Evolutionary conservation across 2,113 vertebrate genomes (phyloP), one percentile per base, ranked within the genome.

Genomic region (Pagrus major): DNA sequence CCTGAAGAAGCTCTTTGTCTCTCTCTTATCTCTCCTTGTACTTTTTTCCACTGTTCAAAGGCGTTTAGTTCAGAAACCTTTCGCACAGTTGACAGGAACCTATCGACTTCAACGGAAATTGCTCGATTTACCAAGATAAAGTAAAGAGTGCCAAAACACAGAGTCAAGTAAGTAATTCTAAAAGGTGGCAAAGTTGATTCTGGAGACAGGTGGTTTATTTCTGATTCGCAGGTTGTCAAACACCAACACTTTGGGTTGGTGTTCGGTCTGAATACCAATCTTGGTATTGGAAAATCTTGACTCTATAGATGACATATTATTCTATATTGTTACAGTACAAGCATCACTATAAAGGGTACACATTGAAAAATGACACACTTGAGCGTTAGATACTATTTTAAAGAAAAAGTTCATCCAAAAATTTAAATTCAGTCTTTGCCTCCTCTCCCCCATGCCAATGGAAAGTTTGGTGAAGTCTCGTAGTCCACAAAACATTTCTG

Each of bases 51-150:
- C 54, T 18, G 42, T 20, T 33, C 20, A 9, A 70, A 44, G 18
- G 12, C n/a, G 3, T 33, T 14, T 58, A n/a, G 27, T 18, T 64
- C 25, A 42, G 5, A 66, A 65, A 66, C 20, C 72, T 76, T 65
- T 18, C 25, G 9, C 29, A 37, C 55, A 47, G 42, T 27, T 55
- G 20, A 65, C 52, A 58, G 39, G 37, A 58, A 58, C 11, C 15
- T 15, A 27, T 65, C 2, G 1, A 42, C 52, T 74, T 41, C 23
- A 20, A 25, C 47, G 42, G 35, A 54, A 42, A 74, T 54, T 41
- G 18, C 18, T 64, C 33, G n/a, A 4, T n/a, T 23, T 15, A 29
- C 16, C 46, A 25, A 1, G 9, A 31, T 3, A 33, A 20, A 54
- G 31, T 3, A 15, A 4, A 60, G 58, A 12, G 46, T 2, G 29